Evolutionary conservation across 2,888 invertebrate genomes (phyloP).

Genomic region (Megaustenia siamemsis): DNA sequence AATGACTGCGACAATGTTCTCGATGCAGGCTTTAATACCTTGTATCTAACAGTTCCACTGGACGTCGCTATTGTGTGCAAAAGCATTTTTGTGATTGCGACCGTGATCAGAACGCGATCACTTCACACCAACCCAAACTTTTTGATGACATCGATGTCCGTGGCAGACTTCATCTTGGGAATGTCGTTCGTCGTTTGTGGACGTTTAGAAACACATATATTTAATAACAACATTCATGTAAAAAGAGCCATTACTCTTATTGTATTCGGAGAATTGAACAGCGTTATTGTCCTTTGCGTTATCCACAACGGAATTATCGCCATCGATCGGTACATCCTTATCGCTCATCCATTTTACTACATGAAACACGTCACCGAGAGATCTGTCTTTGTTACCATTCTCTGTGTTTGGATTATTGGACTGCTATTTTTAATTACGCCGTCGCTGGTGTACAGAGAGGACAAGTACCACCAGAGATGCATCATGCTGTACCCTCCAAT

Average conservation of each 20-base stretch:
- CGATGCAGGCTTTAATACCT: neutral
- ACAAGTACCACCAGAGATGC: conserved; percentile 1
- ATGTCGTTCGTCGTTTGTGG: neutral
- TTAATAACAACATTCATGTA: too few species aligned
- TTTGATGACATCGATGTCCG: neutral
- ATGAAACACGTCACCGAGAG: neutral
- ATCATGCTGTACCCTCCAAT: neutral
- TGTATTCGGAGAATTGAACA: neutral
- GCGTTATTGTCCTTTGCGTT: neutral
- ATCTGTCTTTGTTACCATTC: neutral
- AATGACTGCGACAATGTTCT: neutral
- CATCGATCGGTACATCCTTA: conserved; percentile 30
- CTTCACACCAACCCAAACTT: conserved; percentile 12
- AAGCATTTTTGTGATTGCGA: neutral
- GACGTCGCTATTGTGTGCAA: neutral
- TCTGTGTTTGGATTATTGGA: neutral
- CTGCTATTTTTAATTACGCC: neutral
- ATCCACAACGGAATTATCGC: conserved; percentile 18
- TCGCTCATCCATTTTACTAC: conserved; percentile 17
- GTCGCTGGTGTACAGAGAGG: neutral
- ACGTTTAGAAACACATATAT: neutral
- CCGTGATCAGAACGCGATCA: neutral
- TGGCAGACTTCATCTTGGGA: neutral
- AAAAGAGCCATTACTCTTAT: neutral
- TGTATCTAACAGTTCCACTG: conserved; percentile 2